These are phyloP conservation scores for Morelia viridis DNA, from an alignment of 2,797 vertebrate genomes.

Conservation along the genomic window DNA sequence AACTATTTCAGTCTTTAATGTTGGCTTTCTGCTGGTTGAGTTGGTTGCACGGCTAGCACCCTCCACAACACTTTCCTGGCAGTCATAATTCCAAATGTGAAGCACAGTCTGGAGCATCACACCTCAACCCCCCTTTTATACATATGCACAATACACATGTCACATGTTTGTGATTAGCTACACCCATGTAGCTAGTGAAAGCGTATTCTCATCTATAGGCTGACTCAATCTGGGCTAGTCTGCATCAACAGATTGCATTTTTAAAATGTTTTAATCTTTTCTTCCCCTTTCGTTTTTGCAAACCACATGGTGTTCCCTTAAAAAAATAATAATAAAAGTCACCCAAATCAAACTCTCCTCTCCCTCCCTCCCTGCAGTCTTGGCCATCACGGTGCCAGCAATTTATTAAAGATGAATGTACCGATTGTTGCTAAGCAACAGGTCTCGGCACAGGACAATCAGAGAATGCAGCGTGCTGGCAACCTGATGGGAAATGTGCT, in stretches of 20 bases:
- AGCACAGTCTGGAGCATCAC: neutral
- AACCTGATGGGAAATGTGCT: slow-evolving; percentile 11
- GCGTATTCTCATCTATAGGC: slow-evolving; percentile 4
- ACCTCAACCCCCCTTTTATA: neutral
- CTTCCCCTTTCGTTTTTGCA: neutral
- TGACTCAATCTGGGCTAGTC: slow-evolving; percentile 16
- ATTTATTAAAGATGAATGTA: slow-evolving; percentile 66
- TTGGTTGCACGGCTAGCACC: neutral
- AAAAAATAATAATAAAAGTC: neutral
- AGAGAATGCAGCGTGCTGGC: slow-evolving; percentile 28
- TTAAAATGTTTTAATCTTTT: neutral
- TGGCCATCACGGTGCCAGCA: slow-evolving; percentile 46
- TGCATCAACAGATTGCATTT: slow-evolving; percentile 31
- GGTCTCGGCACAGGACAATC: slow-evolving; percentile 62
- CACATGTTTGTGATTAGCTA: neutral
- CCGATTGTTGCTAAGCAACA: slow-evolving; percentile 72
- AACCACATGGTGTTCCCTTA: slow-evolving; percentile 16
- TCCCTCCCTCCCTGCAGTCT: slow-evolving; percentile 20
- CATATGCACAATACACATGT: neutral
- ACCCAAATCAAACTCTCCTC: neutral
- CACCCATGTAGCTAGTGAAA: neutral
- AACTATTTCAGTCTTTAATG: neutral
- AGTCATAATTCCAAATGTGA: neutral
- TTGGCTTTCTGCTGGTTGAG: neutral
- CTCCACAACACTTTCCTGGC: neutral